Base-by-base conservation (phyloP, 2,113 vertebrate genomes). In the Scophthalmus maximus region DNA sequence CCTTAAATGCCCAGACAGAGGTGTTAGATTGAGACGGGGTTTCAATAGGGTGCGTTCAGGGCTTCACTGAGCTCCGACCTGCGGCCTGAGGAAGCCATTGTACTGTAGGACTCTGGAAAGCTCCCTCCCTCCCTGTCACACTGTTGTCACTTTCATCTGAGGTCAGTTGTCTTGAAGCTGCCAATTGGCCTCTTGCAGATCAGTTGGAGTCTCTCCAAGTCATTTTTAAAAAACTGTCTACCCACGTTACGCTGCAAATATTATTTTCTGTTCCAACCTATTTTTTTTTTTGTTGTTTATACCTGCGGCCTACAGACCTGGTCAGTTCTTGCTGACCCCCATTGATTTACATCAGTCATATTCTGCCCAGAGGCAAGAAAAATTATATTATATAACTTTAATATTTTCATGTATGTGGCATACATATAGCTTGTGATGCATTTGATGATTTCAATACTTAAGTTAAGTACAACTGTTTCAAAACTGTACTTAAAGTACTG, bases 41-140 rank as follows among this genome's bases (percentile, higher is more conserved):
- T 84, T 77, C 68, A 64, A 18, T 26, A 40, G 51, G 1, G 53
- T 58, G 60, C 73, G 68, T 59, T 70, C 27, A 36, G 55, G 27
- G 18, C 52, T 76, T 61, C 20, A n/a, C 46, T 76, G 68, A 76
- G 55, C 58, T 49, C 52, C 25, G 36, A 69, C 67, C 68, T 79
- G 65, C 62, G 11, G 61, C 49, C 58, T 78, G 89, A 84, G 84
- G 69, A 79, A 72, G 27, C 11, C 73, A 87, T 91, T 92, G 87
- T 88, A 9, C 79, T 75, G 72, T 71, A 8, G n/a, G 58, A 61
- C 38, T 60, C 46, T 14, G 17, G 52, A 76, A 57, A 34, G 5
- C 74, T 51, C 44, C 60, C 22, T 34, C 27, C 32, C 49, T 22
- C 53, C 22, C 52, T 23, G 8, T 3, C 38, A 42, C 47, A 1